Base-by-base conservation (phyloP, 2,888 invertebrate genomes). In the Synanthedon myopaeformis region DNA sequence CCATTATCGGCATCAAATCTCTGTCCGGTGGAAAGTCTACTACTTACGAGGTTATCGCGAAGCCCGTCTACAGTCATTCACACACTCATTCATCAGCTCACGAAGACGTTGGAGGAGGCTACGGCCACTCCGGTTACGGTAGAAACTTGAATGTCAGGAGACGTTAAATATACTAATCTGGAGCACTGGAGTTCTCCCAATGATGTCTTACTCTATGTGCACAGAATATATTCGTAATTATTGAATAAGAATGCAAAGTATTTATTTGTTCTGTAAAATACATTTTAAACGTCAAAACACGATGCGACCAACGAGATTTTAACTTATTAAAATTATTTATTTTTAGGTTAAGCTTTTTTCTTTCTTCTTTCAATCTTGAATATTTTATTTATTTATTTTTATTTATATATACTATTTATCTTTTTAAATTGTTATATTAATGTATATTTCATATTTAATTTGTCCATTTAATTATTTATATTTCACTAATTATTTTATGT, bases 1-100 rank as follows among this genome's bases (percentile, higher is more conserved):
- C 92, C 0, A 91, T 94, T 57, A 89, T 94, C 54, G 94, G 94
- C 0, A 80, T 95, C 55, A 94, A 94, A 67, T 90, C 92, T 0
- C 75, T 94, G 14, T 89, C 92, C 1, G 89, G 90, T 3, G 92
- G 91, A 58, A 92, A 92, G 67, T 90, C 92, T 10, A 94, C 94
- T 8, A 94, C 94, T 0, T 95, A 95, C 69, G 95, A 95, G 79
- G 94, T 95, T 57, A 92, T 95, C 6, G 92, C 94, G 49, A 95
- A 95, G 63, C 95, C 95, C 0, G 87, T 95, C 0, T 94, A 94
- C 72, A 90, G 91, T 1, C 92, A 92, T 28, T 86, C 89, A 4
- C 90, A 91, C 55, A 84, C 89, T 0, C 91, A 91, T 53, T 90
- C 90, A 0, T 88, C 89, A 0, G 89, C 87, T 4, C 90, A 90